Evolutionary conservation across 1,140 invertebrate species (phyloP).

Genomic region (Linepithema humile): DNA sequence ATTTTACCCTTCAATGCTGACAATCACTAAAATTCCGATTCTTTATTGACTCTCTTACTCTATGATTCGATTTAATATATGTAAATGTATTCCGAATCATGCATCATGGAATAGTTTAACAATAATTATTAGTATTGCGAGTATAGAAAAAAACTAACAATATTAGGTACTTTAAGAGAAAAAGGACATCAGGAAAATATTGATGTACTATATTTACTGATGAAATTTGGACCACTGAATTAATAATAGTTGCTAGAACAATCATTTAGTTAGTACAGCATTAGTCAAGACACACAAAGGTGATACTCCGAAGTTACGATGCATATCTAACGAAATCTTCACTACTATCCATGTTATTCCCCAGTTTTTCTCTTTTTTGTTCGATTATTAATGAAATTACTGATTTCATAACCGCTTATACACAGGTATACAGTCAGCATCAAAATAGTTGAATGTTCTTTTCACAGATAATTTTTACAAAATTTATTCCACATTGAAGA

Average conservation of each 20-base stretch:
- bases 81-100: not conserved
- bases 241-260: conserved; percentile 58
- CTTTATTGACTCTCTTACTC: conserved; percentile 2
- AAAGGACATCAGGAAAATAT: conserved; percentile 35
- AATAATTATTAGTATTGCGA: not conserved
- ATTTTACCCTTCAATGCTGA: not conserved
- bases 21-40: conserved; percentile 29
- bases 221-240: conserved; percentile 65
- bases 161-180: conserved; percentile 33
- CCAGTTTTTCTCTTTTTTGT: not conserved
- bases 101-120: conserved; percentile 18
- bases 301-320: conserved; percentile 48
- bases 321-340: conserved; percentile 44
- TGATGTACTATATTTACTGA: conserved; percentile 50
- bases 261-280: conserved; percentile 53
- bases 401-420: conserved; percentile 24
- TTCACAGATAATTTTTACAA: not conserved
- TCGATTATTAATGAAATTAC: conserved; percentile 17
- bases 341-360: conserved; percentile 37
- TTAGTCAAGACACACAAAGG: conserved; percentile 57
- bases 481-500: conserved; percentile 5
- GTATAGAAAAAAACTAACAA: conserved; percentile 16
- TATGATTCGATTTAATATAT: conserved; percentile 25
- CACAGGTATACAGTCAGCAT: not conserved
- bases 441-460: conserved; percentile 18